A percentile compares a stretch with the other conserved stretches of the same genome.
These are phyloP conservation scores for Lissonota sp. DNA, from an alignment of 2,888 invertebrate species.

Conservation along the genomic window DNA sequence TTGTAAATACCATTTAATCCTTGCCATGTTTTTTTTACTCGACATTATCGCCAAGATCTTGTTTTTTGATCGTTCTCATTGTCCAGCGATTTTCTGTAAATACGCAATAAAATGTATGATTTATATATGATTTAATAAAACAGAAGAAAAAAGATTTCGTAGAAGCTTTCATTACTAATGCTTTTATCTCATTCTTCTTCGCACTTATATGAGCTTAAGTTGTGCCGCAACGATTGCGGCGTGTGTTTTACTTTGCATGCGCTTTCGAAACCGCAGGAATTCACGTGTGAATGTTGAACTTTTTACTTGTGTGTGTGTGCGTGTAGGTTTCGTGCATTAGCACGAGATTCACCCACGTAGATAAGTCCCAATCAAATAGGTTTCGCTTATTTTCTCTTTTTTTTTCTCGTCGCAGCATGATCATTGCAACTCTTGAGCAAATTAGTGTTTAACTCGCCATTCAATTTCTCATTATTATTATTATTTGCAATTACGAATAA, in stretches of 20 bases:
- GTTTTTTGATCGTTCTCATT: constrained; percentile 22
- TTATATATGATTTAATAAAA: constrained; percentile 60
- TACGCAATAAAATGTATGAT: constrained; percentile 48
- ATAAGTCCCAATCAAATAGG: constrained; percentile 32
- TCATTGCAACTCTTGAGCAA: constrained; percentile 14
- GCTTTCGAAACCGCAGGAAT: constrained; percentile 61
- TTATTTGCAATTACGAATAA: constrained; percentile 7
- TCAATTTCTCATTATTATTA: constrained; percentile 11
- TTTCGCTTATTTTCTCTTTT: constrained; percentile 22
- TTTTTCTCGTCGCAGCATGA: constrained; percentile 19
- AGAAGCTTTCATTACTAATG: constrained; percentile 56
- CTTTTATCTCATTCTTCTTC: constrained; percentile 35
- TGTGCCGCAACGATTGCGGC: constrained; percentile 32
- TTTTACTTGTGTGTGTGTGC: constrained; percentile 14
- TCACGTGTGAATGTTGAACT: constrained; percentile 41
- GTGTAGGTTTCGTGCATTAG: constrained; percentile 20
- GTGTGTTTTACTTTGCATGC: constrained; percentile 56
- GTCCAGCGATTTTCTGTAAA: constrained; percentile 44
- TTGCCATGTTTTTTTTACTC: constrained; percentile 4
- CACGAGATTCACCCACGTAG: constrained; percentile 60
- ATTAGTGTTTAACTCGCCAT: background rate
- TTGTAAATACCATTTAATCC: constrained; percentile 31
- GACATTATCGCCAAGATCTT: constrained; percentile 3
- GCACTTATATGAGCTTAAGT: constrained; percentile 40
- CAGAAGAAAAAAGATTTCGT: constrained; percentile 12